phyloP scores from a whole-genome alignment of 1,140 invertebrate species.

The Orussus abietinus region DNA sequence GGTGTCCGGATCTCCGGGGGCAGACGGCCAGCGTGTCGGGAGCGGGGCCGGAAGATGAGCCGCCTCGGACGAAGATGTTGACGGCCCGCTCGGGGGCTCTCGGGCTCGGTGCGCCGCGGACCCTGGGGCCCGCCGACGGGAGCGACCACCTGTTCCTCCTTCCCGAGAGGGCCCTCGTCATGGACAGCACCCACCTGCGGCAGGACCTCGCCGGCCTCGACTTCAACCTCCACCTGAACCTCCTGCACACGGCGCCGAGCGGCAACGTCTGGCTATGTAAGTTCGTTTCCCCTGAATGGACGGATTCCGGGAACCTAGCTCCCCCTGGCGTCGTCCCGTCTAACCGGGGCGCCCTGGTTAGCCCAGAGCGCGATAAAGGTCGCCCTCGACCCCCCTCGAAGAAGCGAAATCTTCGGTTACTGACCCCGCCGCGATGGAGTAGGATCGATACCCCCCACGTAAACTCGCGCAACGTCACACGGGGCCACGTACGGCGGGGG shows the following conservation, averaged over 20 bases:
- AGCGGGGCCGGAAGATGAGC: conserved; percentile 24
- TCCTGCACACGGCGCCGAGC: conserved; percentile 56
- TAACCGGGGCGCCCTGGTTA: neutral
- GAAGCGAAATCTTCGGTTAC: too few species aligned
- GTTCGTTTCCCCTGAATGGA: conserved; percentile 27
- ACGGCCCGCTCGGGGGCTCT: conserved; percentile 44
- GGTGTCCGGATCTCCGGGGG: too few species aligned
- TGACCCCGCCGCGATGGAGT: too few species aligned
- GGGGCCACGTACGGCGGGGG: too few species aligned
- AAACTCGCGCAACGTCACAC: too few species aligned
- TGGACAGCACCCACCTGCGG: conserved; percentile 58
- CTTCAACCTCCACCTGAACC: conserved; percentile 56
- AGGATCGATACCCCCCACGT: too few species aligned
- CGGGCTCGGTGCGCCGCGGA: conserved; percentile 40
- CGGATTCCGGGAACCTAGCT: too few species aligned
- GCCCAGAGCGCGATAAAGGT: too few species aligned
- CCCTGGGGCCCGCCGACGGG: conserved; percentile 53
- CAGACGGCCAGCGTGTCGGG: conserved; percentile 25
- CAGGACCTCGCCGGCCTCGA: conserved; percentile 59
- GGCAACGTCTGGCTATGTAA: conserved; percentile 64
- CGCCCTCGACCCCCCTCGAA: neutral
- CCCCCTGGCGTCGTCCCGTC: neutral
- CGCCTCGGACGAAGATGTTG: conserved; percentile 39
- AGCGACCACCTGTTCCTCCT: conserved; percentile 60
- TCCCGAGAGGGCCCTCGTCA: conserved; percentile 58